Conservation (phyloP, 2,113 vertebrate species). For the Cochlearius cochlearius region DNA sequence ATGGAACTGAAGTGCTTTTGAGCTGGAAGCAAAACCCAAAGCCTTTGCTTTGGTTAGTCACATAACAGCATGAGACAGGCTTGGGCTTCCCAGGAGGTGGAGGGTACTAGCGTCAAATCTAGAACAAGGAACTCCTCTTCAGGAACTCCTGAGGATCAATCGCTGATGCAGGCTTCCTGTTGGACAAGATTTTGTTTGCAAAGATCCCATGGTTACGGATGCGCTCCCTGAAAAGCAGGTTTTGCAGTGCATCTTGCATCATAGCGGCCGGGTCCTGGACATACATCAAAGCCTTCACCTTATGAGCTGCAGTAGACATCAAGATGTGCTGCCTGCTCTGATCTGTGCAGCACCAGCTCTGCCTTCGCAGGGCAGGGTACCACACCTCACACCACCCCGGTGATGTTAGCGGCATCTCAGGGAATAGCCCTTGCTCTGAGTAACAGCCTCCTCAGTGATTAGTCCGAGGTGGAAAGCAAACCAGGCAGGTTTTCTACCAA, state of each 20-base stretch:
- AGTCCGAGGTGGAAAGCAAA: background rate
- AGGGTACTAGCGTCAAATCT: background rate
- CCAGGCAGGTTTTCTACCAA: background rate
- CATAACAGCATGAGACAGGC: background rate
- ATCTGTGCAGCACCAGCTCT: background rate
- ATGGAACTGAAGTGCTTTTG: background rate
- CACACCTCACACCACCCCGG: slow-evolving; percentile 18
- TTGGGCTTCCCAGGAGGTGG: background rate
- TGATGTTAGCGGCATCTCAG: background rate
- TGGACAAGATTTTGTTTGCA: background rate
- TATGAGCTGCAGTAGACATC: slow-evolving; percentile 30
- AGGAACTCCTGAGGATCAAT: background rate
- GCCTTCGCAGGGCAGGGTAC: background rate
- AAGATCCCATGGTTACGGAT: background rate
- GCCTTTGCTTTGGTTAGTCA: background rate
- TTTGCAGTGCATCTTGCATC: slow-evolving; percentile 18
- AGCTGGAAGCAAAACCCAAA: background rate
- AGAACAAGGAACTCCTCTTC: background rate
- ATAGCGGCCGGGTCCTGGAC: background rate
- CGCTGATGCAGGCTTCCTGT: slow-evolving; percentile 9
- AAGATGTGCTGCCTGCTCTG: slow-evolving; percentile 44
- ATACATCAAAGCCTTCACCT: slow-evolving; percentile 47
- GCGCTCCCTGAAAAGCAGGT: slow-evolving; percentile 31
- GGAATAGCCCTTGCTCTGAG: background rate
- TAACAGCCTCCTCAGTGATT: background rate